These are phyloP conservation scores for Acipenser ruthenus DNA, from an alignment of 2,797 vertebrate species.

Conservation along the genomic window DNA sequence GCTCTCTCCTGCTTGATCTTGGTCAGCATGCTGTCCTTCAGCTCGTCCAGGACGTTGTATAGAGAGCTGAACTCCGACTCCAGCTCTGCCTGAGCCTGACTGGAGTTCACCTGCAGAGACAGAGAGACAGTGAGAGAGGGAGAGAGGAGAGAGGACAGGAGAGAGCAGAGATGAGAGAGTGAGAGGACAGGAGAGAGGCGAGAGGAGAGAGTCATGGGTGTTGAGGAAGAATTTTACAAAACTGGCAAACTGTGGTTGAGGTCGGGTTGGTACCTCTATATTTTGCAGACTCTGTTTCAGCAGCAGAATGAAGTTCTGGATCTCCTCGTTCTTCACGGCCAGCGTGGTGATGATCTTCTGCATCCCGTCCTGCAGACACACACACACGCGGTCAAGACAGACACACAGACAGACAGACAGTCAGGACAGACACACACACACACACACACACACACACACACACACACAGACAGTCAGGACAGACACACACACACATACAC, in stretches of 20 bases:
- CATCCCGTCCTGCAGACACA: constrained; percentile 64
- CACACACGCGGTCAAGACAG: no score
- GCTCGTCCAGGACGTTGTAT: constrained; percentile 68
- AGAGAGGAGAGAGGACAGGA: no score
- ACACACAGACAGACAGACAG: no score
- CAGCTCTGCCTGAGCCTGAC: constrained; percentile 77
- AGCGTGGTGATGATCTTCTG: constrained; percentile 81
- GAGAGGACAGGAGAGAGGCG: no score
- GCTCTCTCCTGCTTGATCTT: constrained; percentile 89
- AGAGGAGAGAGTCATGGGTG: background rate
- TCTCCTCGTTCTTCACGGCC: constrained; percentile 88
- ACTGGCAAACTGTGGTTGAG: background rate
- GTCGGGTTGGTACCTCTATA: constrained; percentile 61
- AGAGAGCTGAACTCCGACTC: constrained; percentile 78
- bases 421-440: no score
- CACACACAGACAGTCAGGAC: no score
- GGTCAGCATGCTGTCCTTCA: constrained; percentile 84
- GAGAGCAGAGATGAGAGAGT: background rate
- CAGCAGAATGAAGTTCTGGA: constrained; percentile 78
- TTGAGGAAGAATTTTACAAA: background rate
- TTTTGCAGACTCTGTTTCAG: constrained; percentile 85
- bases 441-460: no score
- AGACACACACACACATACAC: no score
- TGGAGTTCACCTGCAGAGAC: constrained; percentile 65
- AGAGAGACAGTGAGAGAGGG: background rate